These are phyloP conservation scores for Gila robusta DNA, from an alignment of 2,797 vertebrate species.

Conservation along the genomic window DNA sequence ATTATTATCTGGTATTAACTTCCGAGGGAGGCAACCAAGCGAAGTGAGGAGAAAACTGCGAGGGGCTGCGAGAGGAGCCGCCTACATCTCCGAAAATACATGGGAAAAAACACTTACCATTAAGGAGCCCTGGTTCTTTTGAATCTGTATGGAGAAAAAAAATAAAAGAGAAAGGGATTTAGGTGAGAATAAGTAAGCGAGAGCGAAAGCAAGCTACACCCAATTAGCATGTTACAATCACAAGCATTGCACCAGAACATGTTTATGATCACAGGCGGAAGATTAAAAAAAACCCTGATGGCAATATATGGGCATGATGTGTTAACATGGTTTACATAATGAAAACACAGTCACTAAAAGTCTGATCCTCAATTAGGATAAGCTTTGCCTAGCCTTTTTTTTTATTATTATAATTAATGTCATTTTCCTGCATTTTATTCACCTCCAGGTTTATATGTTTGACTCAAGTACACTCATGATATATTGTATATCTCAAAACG, in stretches of 20 bases:
- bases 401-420: conserved; percentile 86
- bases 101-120: conserved; percentile 90
- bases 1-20: conserved; percentile 89
- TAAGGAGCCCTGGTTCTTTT: conserved; percentile 99
- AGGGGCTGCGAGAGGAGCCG: conserved; percentile 50
- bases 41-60: conserved; percentile 85
- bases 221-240: conserved; percentile 99
- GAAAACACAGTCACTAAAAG: conserved; percentile 99
- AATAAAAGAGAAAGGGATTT: conserved; percentile 74
- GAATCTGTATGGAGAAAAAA: conserved; percentile 89
- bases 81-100: conserved; percentile 47
- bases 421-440: conserved; percentile 65
- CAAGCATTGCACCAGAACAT: conserved; percentile 98
- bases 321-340: conserved; percentile 99
- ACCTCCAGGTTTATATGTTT: conserved; percentile 91
- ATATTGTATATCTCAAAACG: conserved; percentile 32
- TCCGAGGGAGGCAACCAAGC: conserved; percentile 92
- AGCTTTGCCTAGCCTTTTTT: conserved; percentile 79
- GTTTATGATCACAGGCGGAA: conserved; percentile 99
- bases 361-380: conserved; percentile 92
- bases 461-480: conserved; percentile 60
- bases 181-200: conserved; percentile 13
- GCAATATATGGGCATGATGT: conserved; percentile 96
- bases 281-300: conserved; percentile 99
- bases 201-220: conserved; percentile 77